phyloP scores from a whole-genome alignment of 2,113 vertebrate species.

The human (Homo sapiens) region GRCh38 chr9:106277001-106277500 shows the following conservation, averaged over 20 bases:
- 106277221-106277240: not conserved
- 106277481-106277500: not conserved
- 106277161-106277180: not conserved
- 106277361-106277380: not conserved
- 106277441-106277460: not conserved
- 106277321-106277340: not conserved
- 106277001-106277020: not conserved
- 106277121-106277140: not conserved
- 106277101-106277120: not conserved
- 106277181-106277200: constrained; percentile 21
- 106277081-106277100: not conserved
- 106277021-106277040: not conserved
- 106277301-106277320: not conserved
- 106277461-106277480: not conserved
- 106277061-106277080: not conserved
- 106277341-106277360: not conserved
- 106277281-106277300: not conserved
- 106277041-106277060: not conserved
- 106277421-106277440: not conserved
- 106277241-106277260: not conserved
- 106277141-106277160: not conserved
- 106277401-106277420: not conserved
- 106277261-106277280: not conserved
- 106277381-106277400: not conserved
- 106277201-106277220: not conserved